phyloP scores from a whole-genome alignment of 2,113 vertebrate species.

The Gopherus evgoodei region DNA sequence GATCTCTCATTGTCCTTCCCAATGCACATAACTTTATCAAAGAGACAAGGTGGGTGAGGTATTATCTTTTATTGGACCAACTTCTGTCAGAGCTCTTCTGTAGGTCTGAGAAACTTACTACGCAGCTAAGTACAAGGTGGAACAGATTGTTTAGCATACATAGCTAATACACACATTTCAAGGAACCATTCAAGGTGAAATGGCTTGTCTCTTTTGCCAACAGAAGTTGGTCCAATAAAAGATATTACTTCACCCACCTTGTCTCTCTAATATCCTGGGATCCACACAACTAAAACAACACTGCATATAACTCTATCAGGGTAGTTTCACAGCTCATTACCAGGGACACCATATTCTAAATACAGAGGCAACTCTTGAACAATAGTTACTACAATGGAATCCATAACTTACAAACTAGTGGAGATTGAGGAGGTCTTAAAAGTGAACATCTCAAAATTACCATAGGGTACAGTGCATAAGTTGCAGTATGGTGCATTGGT shows the following conservation, averaged over 20 bases:
- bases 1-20: neutral
- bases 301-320: neutral
- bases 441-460: neutral
- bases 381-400: neutral
- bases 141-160: neutral
- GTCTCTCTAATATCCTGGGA: neutral
- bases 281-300: neutral
- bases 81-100: neutral
- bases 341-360: neutral
- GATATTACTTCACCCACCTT: neutral
- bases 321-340: neutral
- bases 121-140: neutral
- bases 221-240: neutral
- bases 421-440: neutral
- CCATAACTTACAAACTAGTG: neutral
- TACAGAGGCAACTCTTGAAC: neutral
- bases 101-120: neutral
- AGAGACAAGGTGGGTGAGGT: neutral
- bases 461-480: neutral
- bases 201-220: no score
- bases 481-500: neutral
- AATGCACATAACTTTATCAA: neutral
- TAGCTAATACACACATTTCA: neutral
- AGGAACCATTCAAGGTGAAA: neutral
- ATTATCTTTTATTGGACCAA: neutral